Percentiles rank a stretch among this genome's conserved stretches.
Evolutionary conservation across 2,113 vertebrate genomes (phyloP).

Genomic region (Ochotona princeps): DNA sequence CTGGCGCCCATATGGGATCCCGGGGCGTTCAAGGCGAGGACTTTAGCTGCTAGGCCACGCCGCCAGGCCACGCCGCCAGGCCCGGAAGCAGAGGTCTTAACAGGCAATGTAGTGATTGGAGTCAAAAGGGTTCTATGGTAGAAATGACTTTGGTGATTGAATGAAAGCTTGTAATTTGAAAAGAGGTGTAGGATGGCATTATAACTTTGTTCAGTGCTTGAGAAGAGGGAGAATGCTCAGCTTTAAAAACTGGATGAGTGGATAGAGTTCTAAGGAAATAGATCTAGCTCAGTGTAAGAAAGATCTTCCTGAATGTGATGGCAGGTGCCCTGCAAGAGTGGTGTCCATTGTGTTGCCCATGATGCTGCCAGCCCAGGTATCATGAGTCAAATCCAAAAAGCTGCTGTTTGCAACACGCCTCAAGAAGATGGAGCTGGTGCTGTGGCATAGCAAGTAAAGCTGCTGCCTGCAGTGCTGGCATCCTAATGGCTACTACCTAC

Average conservation of each 20-base stretch:
- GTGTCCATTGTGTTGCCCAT: no score
- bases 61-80: no score
- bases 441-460: no score
- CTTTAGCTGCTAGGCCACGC: no score
- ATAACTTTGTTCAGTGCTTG: neutral
- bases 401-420: no score
- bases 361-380: no score
- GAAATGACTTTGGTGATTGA: neutral
- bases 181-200: neutral
- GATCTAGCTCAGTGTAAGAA: neutral
- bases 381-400: no score
- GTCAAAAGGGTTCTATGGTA: neutral
- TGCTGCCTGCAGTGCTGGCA: no score
- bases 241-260: neutral
- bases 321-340: neutral
- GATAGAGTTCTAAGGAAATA: neutral
- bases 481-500: no score
- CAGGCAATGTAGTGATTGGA: neutral
- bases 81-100: conserved; percentile 8
- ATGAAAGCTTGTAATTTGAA: conserved; percentile 49
- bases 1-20: no score
- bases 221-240: neutral
- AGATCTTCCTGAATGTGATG: neutral
- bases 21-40: no score
- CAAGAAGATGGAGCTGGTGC: no score